Evolutionary conservation across 2,113 vertebrate genomes (phyloP), one percentile per base, ranked within the genome.

Genomic region (Rhynchopsitta pachyrhyncha): DNA sequence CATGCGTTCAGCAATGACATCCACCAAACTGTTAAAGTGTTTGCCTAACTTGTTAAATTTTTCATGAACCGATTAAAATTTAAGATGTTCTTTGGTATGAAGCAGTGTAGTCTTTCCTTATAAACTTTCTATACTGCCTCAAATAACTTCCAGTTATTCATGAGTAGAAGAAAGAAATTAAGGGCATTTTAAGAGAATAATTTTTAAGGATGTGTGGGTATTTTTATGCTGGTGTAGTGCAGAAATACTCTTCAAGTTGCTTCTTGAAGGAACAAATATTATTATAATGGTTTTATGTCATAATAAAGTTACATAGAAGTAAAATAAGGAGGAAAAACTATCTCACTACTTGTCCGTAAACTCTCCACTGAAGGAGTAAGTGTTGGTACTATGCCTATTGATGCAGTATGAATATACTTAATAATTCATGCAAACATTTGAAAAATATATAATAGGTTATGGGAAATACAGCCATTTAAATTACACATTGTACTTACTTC

Each of bases 11-110:
- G 15, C n/a, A 86, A 20, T 71, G 44, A 41, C 47, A 86, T 69
- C 31, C 17, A 57, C 71, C n/a, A 89, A 68, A 76, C 57, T 44
- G 57, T 59, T 59, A 16, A 35, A 59, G 33, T 16, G 11, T 73
- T 91, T 49, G 50, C 20, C 25, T 68, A 47, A 57, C 8, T 82
- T 84, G 57, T 0, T 92, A 33, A 53, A 42, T 82, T 79, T 94
- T 89, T 96, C 71, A 82, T 89, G 28, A 73, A 4, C 3, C 46
- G 19, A 66, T 93, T 64, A 91, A 92, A 92, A 93, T 93, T 80
- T 69, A 49, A 70, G 66, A 82, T 59, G 8, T 52, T 91, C 7
- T 84, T 68, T 68, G 69, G 13, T 86, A 29, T 42, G 74, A 67
- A 80, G 16, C 14, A 83, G 35, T 46, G 9, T 73, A 37, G 10